These are phyloP conservation scores for Prunella fulvescens DNA, from an alignment of 2,113 vertebrate species.

Conservation along the genomic window DNA sequence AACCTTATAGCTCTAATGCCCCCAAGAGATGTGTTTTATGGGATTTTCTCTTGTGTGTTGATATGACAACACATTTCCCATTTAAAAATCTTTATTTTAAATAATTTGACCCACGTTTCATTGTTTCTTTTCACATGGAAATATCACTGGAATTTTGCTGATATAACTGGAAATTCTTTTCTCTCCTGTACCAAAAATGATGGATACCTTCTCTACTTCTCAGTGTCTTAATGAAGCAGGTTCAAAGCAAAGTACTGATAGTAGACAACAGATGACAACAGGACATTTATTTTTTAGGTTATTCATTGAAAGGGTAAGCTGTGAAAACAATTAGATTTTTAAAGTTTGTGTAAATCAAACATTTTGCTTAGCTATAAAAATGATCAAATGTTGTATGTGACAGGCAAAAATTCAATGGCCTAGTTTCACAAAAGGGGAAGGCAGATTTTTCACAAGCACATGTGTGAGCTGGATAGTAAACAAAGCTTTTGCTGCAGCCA, in stretches of 20 bases:
- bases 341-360: not conserved
- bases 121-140: not conserved
- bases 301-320: not conserved
- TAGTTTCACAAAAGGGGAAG: not conserved
- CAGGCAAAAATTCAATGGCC: not conserved
- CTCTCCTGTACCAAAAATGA: not conserved
- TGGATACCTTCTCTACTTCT: not conserved
- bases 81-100: not conserved
- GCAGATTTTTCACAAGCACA: not conserved
- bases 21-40: not conserved
- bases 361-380: constrained; percentile 3
- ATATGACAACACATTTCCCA: not conserved
- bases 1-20: not conserved
- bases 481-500: not conserved
- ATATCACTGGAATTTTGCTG: not conserved
- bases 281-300: not conserved
- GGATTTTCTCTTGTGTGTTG: not conserved
- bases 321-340: not conserved
- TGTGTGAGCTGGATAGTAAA: not conserved
- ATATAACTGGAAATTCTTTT: not conserved
- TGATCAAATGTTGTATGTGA: not conserved
- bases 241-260: not conserved
- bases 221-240: not conserved
- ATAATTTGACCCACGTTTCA: not conserved
- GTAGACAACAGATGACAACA: not conserved